phyloP scores from a whole-genome alignment of 2,113 vertebrate species.

The Speoplatyrhinus poulsoni region DNA sequence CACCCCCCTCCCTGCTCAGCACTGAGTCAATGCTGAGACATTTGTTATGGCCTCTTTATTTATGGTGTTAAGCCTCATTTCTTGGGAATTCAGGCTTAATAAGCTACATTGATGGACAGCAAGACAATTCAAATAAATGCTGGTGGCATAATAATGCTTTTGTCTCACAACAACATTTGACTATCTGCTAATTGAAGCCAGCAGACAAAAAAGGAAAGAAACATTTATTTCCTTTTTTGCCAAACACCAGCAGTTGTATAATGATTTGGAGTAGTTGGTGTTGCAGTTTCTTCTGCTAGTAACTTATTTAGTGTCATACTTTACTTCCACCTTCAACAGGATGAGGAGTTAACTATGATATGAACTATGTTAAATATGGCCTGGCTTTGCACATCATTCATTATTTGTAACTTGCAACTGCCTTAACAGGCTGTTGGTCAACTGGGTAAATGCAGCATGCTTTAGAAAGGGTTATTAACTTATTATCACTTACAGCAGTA shows the following conservation, averaged over 20 bases:
- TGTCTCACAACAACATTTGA: background rate
- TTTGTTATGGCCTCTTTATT: conserved; percentile 30
- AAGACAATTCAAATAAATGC: conserved; percentile 1
- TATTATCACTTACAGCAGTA: conserved; percentile 84
- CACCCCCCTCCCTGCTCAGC: conserved; percentile 19
- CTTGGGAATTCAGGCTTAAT: background rate
- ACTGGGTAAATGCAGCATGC: too few relatives aligned
- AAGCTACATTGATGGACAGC: background rate
- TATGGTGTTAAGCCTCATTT: conserved; percentile 5
- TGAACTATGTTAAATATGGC: too few relatives aligned
- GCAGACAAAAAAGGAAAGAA: background rate
- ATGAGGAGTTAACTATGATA: too few relatives aligned
- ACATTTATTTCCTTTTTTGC: background rate
- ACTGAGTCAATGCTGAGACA: conserved; percentile 64
- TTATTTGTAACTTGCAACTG: too few relatives aligned
- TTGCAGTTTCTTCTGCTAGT: too few relatives aligned
- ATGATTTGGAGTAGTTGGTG: too few relatives aligned
- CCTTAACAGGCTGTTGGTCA: too few relatives aligned
- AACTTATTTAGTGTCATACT: too few relatives aligned
- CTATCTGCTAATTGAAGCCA: background rate
- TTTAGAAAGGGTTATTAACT: too few relatives aligned
- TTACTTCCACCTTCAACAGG: too few relatives aligned
- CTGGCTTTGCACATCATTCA: too few relatives aligned
- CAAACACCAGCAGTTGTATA: background rate
- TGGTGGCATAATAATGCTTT: background rate